Base-by-base conservation (phyloP, 2,888 invertebrate species). In the Agriotes lineatus region DNA sequence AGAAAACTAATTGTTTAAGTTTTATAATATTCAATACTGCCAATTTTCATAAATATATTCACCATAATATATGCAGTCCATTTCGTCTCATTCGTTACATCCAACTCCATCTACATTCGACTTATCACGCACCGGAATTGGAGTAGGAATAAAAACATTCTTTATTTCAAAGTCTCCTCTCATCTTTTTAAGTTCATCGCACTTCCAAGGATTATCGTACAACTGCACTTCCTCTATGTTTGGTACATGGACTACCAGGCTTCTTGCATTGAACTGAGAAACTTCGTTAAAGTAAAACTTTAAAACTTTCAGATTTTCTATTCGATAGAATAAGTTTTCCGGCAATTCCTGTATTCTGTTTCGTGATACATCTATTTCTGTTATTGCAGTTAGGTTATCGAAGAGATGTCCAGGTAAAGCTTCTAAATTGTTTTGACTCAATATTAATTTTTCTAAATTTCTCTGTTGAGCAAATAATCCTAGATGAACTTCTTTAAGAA, bases 141-240 rank as follows among this genome's bases (percentile, higher is more conserved):
- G 12, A 10, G 33, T n/a, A 50, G 37, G 50, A 22, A 33, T 12
- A 18, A 39, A 20, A 12, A 61, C 50, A 35, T 37, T 35, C 5
- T 37, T 50, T 3, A 16, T 50, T 48, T 20, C n/a, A 61, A 61
- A 61, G n/a, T 50, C 22, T 22, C n/a, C 50, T 22, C n/a, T 35
- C 14, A 61, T 18, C 14, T 16, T 37, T 19, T 5, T 35, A 6
- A 61, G 22, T 44, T 42, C 44, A 9, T 42, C 30, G 18, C 58
- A 58, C 18, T 16, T 25, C 58, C 58, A 58, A 12, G 44, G 44
- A 58, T 58, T 58, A n/a, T 44, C 5, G 9, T 42, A 14, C 19
- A 58, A 25, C 4, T 14, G n/a, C 1, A 58, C 30, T 14, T 42
- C n/a, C 44, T 58, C 5, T 9, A 58, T 9, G 7, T 44, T 25